Evolutionary conservation across 2,888 invertebrate species (phyloP).

Genomic region (Eudemis profundana): DNA sequence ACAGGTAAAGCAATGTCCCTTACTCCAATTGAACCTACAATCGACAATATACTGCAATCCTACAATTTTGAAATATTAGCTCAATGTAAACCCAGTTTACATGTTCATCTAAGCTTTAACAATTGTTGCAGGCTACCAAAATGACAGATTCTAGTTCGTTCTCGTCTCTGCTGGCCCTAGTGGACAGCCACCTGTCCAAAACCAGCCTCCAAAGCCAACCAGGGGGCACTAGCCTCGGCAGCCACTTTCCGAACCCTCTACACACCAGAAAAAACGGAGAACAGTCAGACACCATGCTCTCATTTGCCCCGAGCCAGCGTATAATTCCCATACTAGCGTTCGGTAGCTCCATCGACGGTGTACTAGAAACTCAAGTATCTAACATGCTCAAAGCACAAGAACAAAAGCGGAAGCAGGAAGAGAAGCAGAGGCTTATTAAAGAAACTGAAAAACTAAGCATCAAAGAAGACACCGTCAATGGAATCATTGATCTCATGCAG

Average conservation of each 20-base stretch:
- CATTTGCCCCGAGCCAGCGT: slow-evolving; percentile 55
- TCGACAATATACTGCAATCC: too few relatives aligned
- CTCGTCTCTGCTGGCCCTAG: slow-evolving; percentile 70
- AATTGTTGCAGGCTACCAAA: slow-evolving; percentile 10
- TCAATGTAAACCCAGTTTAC: too few relatives aligned
- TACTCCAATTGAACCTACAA: too few relatives aligned
- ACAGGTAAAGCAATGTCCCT: too few relatives aligned
- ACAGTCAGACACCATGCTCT: slow-evolving; percentile 59
- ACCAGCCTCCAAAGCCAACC: slow-evolving; percentile 59
- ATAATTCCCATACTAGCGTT: slow-evolving; percentile 62
- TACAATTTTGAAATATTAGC: too few relatives aligned
- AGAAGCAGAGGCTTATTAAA: slow-evolving; percentile 57
- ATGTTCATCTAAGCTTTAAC: neutral
- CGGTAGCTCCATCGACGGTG: slow-evolving; percentile 60
- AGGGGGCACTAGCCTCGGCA: slow-evolving; percentile 49
- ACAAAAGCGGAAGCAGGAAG: slow-evolving; percentile 59
- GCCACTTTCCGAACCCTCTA: slow-evolving; percentile 51
- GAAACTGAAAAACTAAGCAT: slow-evolving; percentile 57
- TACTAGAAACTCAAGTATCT: slow-evolving; percentile 68
- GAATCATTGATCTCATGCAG: slow-evolving; percentile 69
- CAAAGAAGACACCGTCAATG: slow-evolving; percentile 58
- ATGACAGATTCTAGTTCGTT: slow-evolving; percentile 72
- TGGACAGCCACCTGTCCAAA: slow-evolving; percentile 75
- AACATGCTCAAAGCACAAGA: slow-evolving; percentile 77
- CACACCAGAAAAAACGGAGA: slow-evolving; percentile 49